Evolutionary conservation across 2,888 invertebrate genomes (phyloP).

Genomic region (Sialis lutaria): DNA sequence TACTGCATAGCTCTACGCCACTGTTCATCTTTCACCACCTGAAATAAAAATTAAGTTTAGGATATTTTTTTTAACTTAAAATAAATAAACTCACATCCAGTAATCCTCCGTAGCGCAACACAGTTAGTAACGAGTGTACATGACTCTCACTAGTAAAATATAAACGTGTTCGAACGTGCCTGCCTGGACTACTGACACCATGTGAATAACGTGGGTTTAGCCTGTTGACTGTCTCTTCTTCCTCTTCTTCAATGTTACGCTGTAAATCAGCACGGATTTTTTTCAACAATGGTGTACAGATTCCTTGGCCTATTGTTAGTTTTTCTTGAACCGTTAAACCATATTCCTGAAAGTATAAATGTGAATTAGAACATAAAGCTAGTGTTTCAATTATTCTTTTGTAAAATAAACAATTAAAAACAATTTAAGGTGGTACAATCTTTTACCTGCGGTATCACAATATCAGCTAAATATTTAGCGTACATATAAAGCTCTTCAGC

Average conservation of each 20-base stretch:
- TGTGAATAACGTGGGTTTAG: constrained; percentile 95
- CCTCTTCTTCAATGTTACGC: constrained; percentile 80
- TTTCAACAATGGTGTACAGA: constrained; percentile 88
- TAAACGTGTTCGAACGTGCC: constrained; percentile 94
- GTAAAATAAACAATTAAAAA: no score
- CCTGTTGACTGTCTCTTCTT: constrained; percentile 73
- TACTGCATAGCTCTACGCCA: constrained; percentile 99
- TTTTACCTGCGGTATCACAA: constrained; percentile 88
- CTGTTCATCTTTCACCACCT: constrained; percentile 80
- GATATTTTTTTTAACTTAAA: background rate
- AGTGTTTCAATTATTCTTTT: no score
- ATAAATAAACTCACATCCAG: constrained; percentile 47
- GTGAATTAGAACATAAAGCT: no score
- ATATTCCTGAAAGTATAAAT: constrained; percentile 53
- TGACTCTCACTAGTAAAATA: constrained; percentile 99
- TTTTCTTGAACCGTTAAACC: constrained; percentile 92
- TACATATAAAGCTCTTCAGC: constrained; percentile 88
- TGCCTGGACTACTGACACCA: constrained; percentile 93
- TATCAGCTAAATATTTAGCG: constrained; percentile 94
- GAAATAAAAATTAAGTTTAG: constrained; percentile 6
- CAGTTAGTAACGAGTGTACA: constrained; percentile 92
- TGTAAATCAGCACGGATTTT: constrained; percentile 92
- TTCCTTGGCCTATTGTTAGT: constrained; percentile 89
- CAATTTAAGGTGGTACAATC: no score
- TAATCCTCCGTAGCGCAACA: constrained; percentile 82